Base-by-base conservation (phyloP, 1,140 invertebrate species). In the Ceratina australensis region DNA sequence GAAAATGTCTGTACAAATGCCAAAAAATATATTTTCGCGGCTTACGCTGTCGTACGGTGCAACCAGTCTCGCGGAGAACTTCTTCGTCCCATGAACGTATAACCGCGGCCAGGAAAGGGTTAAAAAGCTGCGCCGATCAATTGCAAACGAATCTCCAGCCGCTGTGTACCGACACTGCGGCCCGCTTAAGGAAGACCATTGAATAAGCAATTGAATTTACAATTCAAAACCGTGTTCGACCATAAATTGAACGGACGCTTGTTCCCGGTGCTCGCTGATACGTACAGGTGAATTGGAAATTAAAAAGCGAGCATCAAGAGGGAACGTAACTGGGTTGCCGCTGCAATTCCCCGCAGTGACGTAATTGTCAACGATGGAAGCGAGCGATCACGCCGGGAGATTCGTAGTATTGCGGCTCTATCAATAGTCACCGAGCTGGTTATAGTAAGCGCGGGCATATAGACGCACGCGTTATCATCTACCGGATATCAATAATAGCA, bases 361-460 rank as follows among this genome's bases (percentile, higher is more conserved):
- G 42, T 84, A 85, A 86, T 85, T 85, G 74, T 57, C 80, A 75
- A 76, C 73, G 78, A 76, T 85, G 49, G 63, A 60, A 63, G n/a
- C 59, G 26, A 54, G 50, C 24, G 47, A 72, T 71, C 57, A 54
- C 78, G 67, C 50, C 61, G 20, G 59, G 28, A 73, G 76, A 82
- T 86, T 86, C 78, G 60, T 73, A 50, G 65, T n/a, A 42, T 42
- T 42, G 33, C 33, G 10, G 0, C 60, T 69, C 69, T 28, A 56
- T 65, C 59, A 56, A 61, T 10, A 59, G 66, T 83, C 77, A 73
- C 66, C 67, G 71, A 54, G 67, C 65, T 68, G 72, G 79, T 81
- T 84, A 75, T 57, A 65, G 33, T 42, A 42, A 42, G 24, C 49
- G 49, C 18, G 52, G 42, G 24, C n/a, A 20, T 12, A 15, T 65